Conservation (phyloP, 2,888 invertebrate species). For the Trilocha varians region DNA sequence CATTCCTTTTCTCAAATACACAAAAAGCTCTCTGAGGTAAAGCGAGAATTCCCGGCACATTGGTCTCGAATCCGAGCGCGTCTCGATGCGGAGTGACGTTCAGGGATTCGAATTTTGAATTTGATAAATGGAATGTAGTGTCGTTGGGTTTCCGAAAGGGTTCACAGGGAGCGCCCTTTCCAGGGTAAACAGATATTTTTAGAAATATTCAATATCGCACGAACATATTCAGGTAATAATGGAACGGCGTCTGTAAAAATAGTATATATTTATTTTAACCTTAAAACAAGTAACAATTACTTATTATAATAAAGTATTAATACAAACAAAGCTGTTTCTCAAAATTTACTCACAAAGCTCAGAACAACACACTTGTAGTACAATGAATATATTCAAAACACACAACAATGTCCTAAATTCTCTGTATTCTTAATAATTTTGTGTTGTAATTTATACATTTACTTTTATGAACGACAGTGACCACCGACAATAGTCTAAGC, state of each 20-base stretch:
- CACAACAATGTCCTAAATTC: no score
- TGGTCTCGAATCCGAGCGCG: neutral
- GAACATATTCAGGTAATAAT: neutral
- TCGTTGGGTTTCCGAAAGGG: neutral
- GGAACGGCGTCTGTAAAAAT: neutral
- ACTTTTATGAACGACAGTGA: neutral
- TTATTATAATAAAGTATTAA: no score
- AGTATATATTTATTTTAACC: no score
- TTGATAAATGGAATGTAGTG: neutral
- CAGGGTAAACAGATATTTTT: neutral
- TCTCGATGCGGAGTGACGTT: neutral
- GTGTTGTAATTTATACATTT: no score
- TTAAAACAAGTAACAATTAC: no score
- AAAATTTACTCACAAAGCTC: no score
- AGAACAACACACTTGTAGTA: no score
- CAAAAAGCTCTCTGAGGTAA: slow-evolving; percentile 6
- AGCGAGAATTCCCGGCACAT: neutral
- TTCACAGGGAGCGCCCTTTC: no score
- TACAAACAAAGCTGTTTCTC: no score
- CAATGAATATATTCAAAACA: no score
- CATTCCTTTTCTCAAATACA: neutral
- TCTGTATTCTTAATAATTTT: no score
- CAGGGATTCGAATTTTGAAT: neutral
- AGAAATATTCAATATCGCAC: neutral
- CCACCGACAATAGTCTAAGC: no score